These are phyloP conservation scores for Unio pictorum DNA, from an alignment of 2,888 invertebrate genomes.

Conservation along the genomic window DNA sequence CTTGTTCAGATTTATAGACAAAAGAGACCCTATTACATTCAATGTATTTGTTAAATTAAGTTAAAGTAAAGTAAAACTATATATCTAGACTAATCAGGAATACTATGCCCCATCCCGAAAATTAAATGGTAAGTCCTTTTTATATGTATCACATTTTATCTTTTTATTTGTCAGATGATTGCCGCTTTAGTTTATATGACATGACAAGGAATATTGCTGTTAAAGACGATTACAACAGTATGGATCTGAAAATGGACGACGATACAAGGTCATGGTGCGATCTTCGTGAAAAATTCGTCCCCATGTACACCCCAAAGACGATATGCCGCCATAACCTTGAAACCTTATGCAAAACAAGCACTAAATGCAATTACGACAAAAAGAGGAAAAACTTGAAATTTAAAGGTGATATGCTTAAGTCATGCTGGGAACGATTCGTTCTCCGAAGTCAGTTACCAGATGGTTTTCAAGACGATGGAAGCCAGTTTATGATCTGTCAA, in stretches of 20 bases:
- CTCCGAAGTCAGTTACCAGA: slow-evolving; percentile 40
- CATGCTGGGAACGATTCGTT: slow-evolving; percentile 56
- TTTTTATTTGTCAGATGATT: slow-evolving; percentile 31
- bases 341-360: slow-evolving; percentile 41
- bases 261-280: slow-evolving; percentile 39
- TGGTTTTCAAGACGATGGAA: slow-evolving; percentile 45
- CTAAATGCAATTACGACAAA: slow-evolving; percentile 39
- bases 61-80: too few relatives aligned
- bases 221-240: slow-evolving; percentile 39
- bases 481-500: slow-evolving; percentile 59
- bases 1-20: too few relatives aligned
- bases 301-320: slow-evolving; percentile 37
- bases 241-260: slow-evolving; percentile 36
- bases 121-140: background rate
- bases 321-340: slow-evolving; percentile 36
- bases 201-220: slow-evolving; percentile 42
- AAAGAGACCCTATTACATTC: too few relatives aligned
- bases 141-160: background rate
- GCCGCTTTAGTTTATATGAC: slow-evolving; percentile 55
- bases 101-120: too few relatives aligned
- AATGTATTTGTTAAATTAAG: too few relatives aligned
- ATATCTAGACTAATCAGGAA: too few relatives aligned
- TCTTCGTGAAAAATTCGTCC: slow-evolving; percentile 35
- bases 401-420: slow-evolving; percentile 49
- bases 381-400: slow-evolving; percentile 22